These are phyloP conservation scores for Popillia japonica DNA, from an alignment of 1,140 invertebrate genomes.

Conservation along the genomic window DNA sequence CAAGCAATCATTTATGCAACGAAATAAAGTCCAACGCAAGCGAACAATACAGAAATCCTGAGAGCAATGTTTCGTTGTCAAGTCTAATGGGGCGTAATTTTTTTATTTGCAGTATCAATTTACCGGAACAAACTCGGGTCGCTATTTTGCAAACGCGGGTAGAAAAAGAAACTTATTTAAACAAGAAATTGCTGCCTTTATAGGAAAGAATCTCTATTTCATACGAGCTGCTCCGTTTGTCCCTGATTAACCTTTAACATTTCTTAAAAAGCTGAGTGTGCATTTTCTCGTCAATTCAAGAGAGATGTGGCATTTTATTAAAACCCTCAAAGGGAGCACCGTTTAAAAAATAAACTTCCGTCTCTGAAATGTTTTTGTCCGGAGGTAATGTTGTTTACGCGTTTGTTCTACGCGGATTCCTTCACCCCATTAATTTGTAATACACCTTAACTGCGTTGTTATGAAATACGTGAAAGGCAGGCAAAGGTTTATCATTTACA, in stretches of 20 bases:
- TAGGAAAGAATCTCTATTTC: neutral
- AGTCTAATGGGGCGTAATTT: neutral
- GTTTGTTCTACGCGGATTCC: too few species aligned
- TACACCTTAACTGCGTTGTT: too few species aligned
- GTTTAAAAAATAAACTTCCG: neutral
- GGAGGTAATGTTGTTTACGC: too few species aligned
- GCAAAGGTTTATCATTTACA: too few species aligned
- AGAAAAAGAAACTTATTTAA: neutral
- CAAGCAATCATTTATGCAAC: neutral
- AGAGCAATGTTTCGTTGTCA: conserved; percentile 1
- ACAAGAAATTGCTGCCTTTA: neutral
- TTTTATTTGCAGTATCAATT: conserved; percentile 7
- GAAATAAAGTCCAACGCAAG: neutral
- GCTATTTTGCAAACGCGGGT: neutral
- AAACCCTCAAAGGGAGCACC: neutral
- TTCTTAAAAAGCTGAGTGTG: conserved; percentile 14
- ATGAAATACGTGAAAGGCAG: too few species aligned
- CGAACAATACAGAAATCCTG: neutral
- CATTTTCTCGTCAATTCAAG: neutral
- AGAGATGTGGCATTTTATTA: conserved; percentile 8
- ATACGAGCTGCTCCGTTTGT: neutral
- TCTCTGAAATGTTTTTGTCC: too few species aligned
- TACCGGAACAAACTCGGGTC: neutral
- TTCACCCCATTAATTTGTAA: too few species aligned
- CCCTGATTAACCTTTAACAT: conserved; percentile 15